These are phyloP conservation scores for Nibea coibor DNA, from an alignment of 2,113 vertebrate genomes.

Conservation along the genomic window DNA sequence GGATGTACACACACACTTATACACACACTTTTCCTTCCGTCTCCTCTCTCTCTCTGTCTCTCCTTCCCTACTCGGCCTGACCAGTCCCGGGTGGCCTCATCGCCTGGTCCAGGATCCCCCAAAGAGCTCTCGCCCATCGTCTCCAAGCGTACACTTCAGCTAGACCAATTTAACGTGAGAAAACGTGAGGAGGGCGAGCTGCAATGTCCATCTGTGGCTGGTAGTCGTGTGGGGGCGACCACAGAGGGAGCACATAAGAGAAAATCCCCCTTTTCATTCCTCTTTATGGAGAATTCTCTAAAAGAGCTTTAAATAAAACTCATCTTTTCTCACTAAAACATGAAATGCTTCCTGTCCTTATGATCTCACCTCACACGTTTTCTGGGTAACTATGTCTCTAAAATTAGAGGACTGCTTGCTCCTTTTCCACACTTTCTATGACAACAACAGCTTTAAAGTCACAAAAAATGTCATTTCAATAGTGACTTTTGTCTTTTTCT, in stretches of 20 bases:
- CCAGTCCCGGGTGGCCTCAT: constrained; percentile 75
- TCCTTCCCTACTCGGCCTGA: constrained; percentile 53
- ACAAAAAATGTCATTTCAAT: not conserved
- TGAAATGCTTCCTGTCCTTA: not conserved
- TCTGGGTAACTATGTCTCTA: not conserved
- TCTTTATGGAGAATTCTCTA: not conserved
- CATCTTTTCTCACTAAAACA: not conserved
- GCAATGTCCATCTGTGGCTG: constrained; percentile 74
- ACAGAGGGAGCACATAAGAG: constrained; percentile 39
- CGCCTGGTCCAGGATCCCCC: constrained; percentile 75
- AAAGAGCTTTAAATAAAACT: not conserved
- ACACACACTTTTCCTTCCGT: constrained; percentile 25
- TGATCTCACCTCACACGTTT: not conserved
- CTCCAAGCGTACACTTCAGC: constrained; percentile 62
- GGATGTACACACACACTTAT: constrained; percentile 51
- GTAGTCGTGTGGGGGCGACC: constrained; percentile 42
- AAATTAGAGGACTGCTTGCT: not conserved
- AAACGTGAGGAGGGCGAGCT: constrained; percentile 68
- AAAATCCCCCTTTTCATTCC: constrained; percentile 21
- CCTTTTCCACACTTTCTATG: not conserved
- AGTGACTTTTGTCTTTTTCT: not conserved
- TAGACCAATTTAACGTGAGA: constrained; percentile 81
- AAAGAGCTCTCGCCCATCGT: constrained; percentile 70
- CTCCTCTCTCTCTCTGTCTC: constrained; percentile 27
- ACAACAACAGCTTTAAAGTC: not conserved